Evolutionary conservation across 2,113 vertebrate species (phyloP).

Genomic region (Mesitornis unicolor): DNA sequence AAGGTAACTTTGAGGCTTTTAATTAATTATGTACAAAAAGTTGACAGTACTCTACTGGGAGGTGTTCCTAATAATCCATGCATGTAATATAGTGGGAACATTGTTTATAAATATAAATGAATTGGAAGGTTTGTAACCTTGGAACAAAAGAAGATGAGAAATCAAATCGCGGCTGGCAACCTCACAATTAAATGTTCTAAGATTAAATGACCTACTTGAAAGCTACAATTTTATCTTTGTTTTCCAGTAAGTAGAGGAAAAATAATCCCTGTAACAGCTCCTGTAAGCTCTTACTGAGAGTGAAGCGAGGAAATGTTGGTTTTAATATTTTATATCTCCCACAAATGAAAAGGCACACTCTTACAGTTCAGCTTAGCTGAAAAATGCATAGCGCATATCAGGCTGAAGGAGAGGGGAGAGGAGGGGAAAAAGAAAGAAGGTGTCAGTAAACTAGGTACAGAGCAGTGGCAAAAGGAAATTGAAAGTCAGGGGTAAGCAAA

Average conservation of each 20-base stretch:
- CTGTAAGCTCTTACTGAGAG: slow-evolving; percentile 26
- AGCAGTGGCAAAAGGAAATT: not conserved
- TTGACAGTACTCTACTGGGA: slow-evolving; percentile 69
- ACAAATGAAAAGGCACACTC: slow-evolving; percentile 27
- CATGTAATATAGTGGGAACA: slow-evolving; percentile 63
- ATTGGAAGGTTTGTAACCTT: slow-evolving; percentile 69
- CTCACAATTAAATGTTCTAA: slow-evolving; percentile 59
- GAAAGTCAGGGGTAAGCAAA: not conserved
- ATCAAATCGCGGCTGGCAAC: slow-evolving; percentile 60
- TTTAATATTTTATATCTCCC: slow-evolving; percentile 52
- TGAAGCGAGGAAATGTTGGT: not conserved
- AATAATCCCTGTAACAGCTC: slow-evolving; percentile 41
- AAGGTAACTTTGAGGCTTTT: slow-evolving; percentile 69
- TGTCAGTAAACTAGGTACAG: not conserved
- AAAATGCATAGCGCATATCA: not conserved
- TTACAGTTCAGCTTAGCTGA: not conserved
- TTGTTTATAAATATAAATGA: slow-evolving; percentile 77
- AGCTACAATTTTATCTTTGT: slow-evolving; percentile 72
- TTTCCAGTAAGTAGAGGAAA: slow-evolving; percentile 49
- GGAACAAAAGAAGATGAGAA: slow-evolving; percentile 72
- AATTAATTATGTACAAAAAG: slow-evolving; percentile 77
- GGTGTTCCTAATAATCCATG: slow-evolving; percentile 70
- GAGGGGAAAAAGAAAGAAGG: not conserved
- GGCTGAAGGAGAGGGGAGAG: not conserved
- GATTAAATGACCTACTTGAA: slow-evolving; percentile 71